Evolutionary conservation across 2,113 vertebrate genomes (phyloP).

Genomic region (Nothobranchius kuhntae): DNA sequence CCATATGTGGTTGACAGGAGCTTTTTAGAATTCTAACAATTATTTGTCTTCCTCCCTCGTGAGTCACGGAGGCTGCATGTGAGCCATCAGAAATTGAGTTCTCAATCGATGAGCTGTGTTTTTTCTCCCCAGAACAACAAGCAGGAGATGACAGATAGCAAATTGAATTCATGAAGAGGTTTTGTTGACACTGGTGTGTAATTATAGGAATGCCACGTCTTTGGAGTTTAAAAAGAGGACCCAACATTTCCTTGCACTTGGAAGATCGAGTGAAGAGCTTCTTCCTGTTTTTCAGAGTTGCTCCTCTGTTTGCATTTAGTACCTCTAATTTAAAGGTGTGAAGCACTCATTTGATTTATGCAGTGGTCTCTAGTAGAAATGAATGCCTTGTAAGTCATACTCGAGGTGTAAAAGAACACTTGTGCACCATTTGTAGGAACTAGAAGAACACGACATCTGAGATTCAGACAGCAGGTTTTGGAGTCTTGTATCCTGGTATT

Average conservation of each 20-base stretch:
- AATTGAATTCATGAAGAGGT: constrained; percentile 78
- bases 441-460: too few relatives aligned
- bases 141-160: constrained; percentile 73
- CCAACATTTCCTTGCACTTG: constrained; percentile 13
- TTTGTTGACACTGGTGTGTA: constrained; percentile 72
- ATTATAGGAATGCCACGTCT: constrained; percentile 68
- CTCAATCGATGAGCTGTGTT: constrained; percentile 65
- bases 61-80: constrained; percentile 50
- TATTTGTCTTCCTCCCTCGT: constrained; percentile 41
- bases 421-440: too few relatives aligned
- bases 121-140: constrained; percentile 48
- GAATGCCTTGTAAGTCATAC: too few relatives aligned
- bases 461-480: too few relatives aligned
- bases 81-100: constrained; percentile 68
- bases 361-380: too few relatives aligned
- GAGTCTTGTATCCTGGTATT: too few relatives aligned
- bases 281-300: constrained; percentile 26
- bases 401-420: too few relatives aligned
- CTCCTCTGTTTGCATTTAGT: neutral
- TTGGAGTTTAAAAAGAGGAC: constrained; percentile 55
- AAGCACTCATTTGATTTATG: too few relatives aligned
- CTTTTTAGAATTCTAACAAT: constrained; percentile 35
- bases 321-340: too few relatives aligned
- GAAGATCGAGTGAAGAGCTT: constrained; percentile 29
- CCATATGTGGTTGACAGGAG: constrained; percentile 10